phyloP scores from a whole-genome alignment of 1,140 invertebrate species.

The Drosophila kikkawai region DNA sequence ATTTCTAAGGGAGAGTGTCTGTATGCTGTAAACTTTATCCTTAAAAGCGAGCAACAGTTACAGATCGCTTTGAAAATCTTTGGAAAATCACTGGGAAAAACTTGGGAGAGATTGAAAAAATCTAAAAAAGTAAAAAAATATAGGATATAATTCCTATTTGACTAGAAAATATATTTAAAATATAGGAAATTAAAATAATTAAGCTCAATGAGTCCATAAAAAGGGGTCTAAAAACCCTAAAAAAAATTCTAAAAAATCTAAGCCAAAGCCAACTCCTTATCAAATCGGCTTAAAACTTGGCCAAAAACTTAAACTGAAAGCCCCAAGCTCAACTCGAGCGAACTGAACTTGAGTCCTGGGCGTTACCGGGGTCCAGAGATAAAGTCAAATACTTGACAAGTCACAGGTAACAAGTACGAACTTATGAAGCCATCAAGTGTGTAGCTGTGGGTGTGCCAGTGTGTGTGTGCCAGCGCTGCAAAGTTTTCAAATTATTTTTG shows the following conservation, averaged over 20 bases:
- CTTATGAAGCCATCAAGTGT: constrained; percentile 74
- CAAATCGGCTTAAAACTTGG: constrained; percentile 57
- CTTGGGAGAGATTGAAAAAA: not conserved
- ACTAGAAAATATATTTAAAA: not conserved
- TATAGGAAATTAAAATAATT: too few relatives aligned
- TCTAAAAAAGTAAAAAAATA: not conserved
- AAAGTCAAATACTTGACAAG: constrained; percentile 83
- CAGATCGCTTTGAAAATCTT: not conserved
- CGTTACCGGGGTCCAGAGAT: constrained; percentile 59
- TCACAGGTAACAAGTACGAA: constrained; percentile 81
- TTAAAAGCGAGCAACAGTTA: constrained; percentile 4
- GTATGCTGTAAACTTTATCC: constrained; percentile 10
- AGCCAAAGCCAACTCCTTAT: not conserved
- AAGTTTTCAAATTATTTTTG: constrained; percentile 84
- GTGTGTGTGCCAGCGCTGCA: constrained; percentile 63
- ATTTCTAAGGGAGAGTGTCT: constrained; percentile 42
- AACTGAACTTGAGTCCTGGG: constrained; percentile 38
- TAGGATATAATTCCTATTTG: too few relatives aligned
- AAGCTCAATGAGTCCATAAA: not conserved
- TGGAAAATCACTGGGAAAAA: not conserved
- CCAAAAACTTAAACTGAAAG: constrained; percentile 60
- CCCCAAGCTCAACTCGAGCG: constrained; percentile 28
- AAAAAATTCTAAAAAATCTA: not conserved
- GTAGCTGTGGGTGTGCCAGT: constrained; percentile 13
- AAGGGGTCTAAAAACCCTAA: not conserved